These are phyloP conservation scores for Oryctolagus cuniculus DNA, from an alignment of 2,113 vertebrate genomes.

Conservation along the genomic window mOryCun1.1 NC_091453.1:54961001-54961500, in stretches of 20 bases:
- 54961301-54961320: background rate
- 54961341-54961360: constrained; percentile 10
- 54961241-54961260: constrained; percentile 36
- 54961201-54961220: background rate
- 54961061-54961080: no score
- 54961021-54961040: no score
- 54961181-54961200: background rate
- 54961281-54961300: background rate
- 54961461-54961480: no score
- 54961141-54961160: no score
- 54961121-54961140: no score
- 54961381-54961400: background rate
- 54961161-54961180: constrained; percentile 16
- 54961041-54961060: no score
- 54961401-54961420: background rate
- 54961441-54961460: background rate
- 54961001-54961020: no score
- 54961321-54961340: background rate
- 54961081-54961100: no score
- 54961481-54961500: no score
- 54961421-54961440: background rate
- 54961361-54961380: background rate
- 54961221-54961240: background rate
- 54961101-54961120: no score
- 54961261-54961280: background rate